These are phyloP conservation scores for Seriola quinqueradiata DNA, from an alignment of 2,113 vertebrate species.

Conservation along the genomic window DNA sequence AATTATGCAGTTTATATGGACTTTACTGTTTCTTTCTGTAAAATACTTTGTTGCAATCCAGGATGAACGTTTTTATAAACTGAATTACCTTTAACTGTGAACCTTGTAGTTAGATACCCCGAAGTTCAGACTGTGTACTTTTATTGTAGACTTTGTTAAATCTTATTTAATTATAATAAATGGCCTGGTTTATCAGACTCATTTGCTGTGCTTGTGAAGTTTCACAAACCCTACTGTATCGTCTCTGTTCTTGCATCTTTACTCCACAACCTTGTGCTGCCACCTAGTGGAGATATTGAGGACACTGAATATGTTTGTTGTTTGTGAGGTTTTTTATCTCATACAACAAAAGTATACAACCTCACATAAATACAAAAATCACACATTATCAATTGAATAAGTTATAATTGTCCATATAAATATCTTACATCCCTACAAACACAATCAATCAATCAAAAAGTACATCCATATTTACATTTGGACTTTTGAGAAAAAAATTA, in stretches of 20 bases:
- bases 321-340: slow-evolving; percentile 36
- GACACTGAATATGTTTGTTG: background rate
- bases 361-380: slow-evolving; percentile 51
- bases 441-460: slow-evolving; percentile 17
- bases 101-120: slow-evolving; percentile 47
- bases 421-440: slow-evolving; percentile 61
- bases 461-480: slow-evolving; percentile 48
- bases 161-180: slow-evolving; percentile 53
- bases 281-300: slow-evolving; percentile 66
- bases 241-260: background rate
- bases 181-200: background rate
- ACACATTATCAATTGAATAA: slow-evolving; percentile 57
- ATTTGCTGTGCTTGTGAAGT: background rate
- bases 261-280: slow-evolving; percentile 26
- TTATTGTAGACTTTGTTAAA: slow-evolving; percentile 16
- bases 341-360: slow-evolving; percentile 42
- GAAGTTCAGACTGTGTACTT: slow-evolving; percentile 15
- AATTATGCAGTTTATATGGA: slow-evolving; percentile 4
- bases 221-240: background rate
- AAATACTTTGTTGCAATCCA: slow-evolving; percentile 20
- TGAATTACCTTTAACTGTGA: slow-evolving; percentile 59
- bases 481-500: slow-evolving; percentile 19
- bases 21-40: slow-evolving; percentile 11
- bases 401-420: slow-evolving; percentile 58
- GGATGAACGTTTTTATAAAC: slow-evolving; percentile 26